phyloP scores from a whole-genome alignment of 2,888 invertebrate species.

The Cerceris rybyensis region DNA sequence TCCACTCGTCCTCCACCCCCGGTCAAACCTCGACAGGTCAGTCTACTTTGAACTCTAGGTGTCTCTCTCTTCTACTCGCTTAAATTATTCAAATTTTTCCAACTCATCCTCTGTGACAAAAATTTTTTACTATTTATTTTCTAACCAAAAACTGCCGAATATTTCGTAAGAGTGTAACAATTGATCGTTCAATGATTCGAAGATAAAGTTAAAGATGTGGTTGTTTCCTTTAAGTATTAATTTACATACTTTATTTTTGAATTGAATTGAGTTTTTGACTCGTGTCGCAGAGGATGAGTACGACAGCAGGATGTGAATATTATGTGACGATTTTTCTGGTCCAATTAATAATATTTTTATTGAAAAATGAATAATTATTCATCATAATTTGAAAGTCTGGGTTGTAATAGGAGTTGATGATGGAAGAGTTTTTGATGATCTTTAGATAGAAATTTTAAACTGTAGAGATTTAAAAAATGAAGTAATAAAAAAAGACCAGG shows the following conservation, averaged over 20 bases:
- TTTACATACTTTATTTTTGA: too few relatives aligned
- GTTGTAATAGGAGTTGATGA: too few relatives aligned
- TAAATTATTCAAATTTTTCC: slow-evolving; percentile 11
- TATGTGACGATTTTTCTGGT: slow-evolving; percentile 6
- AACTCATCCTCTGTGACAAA: neutral
- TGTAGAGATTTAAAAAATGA: neutral
- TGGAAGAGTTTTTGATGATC: too few relatives aligned
- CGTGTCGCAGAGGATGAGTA: neutral
- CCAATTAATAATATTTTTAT: neutral
- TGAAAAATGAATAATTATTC: neutral
- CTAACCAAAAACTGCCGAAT: too few relatives aligned
- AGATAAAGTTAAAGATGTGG: too few relatives aligned
- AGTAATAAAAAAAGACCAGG: slow-evolving; percentile 12
- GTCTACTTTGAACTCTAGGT: slow-evolving; percentile 15
- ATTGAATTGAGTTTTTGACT: too few relatives aligned
- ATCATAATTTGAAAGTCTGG: too few relatives aligned
- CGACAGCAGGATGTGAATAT: neutral
- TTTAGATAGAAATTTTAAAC: neutral
- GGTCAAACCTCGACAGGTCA: slow-evolving; percentile 81
- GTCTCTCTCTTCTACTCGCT: slow-evolving; percentile 18
- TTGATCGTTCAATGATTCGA: too few relatives aligned
- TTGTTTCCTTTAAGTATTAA: too few relatives aligned
- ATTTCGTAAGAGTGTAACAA: too few relatives aligned
- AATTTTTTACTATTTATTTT: too few relatives aligned
- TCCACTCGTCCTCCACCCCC: slow-evolving; percentile 79